These are phyloP conservation scores for Serrognathus titanus DNA, from an alignment of 2,888 invertebrate genomes.

Conservation along the genomic window DNA sequence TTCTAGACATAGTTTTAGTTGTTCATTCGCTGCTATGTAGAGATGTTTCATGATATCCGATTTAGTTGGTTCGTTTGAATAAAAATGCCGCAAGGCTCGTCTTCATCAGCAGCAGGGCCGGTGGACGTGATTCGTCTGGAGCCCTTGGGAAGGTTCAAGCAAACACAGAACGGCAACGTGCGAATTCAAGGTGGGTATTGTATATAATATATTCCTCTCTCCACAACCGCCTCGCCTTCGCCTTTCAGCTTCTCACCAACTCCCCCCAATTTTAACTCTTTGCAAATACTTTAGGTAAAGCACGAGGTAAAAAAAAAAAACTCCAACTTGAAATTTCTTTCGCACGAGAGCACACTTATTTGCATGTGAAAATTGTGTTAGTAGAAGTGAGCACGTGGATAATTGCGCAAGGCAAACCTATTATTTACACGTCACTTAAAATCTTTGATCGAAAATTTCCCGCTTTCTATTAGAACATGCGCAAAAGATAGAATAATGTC, in stretches of 20 bases:
- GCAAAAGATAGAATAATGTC: slow-evolving; percentile 22
- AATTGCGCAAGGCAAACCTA: not conserved
- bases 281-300: not conserved
- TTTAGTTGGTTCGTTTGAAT: slow-evolving; percentile 26
- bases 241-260: slow-evolving; percentile 20
- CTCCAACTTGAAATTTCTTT: not conserved
- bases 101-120: slow-evolving; percentile 29
- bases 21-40: slow-evolving; percentile 28
- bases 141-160: slow-evolving; percentile 61
- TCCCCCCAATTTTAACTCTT: slow-evolving; percentile 12
- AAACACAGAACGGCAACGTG: slow-evolving; percentile 60
- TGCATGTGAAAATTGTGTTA: not conserved
- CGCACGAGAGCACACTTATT: slow-evolving; percentile 7
- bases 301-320: not conserved
- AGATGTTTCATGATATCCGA: slow-evolving; percentile 28
- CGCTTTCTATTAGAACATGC: slow-evolving; percentile 24
- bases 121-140: slow-evolving; percentile 62
- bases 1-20: slow-evolving; percentile 21
- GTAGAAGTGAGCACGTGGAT: not conserved
- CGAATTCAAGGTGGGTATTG: slow-evolving; percentile 45
- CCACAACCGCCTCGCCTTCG: slow-evolving; percentile 14
- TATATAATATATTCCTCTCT: not conserved
- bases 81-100: slow-evolving; percentile 40
- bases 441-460: slow-evolving; percentile 26
- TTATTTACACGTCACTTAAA: not conserved